Percentiles rank a stretch among this genome's conserved stretches.
phyloP scores from a whole-genome alignment of 2,888 invertebrate genomes.

The Hydrotaea diabolus region DNA sequence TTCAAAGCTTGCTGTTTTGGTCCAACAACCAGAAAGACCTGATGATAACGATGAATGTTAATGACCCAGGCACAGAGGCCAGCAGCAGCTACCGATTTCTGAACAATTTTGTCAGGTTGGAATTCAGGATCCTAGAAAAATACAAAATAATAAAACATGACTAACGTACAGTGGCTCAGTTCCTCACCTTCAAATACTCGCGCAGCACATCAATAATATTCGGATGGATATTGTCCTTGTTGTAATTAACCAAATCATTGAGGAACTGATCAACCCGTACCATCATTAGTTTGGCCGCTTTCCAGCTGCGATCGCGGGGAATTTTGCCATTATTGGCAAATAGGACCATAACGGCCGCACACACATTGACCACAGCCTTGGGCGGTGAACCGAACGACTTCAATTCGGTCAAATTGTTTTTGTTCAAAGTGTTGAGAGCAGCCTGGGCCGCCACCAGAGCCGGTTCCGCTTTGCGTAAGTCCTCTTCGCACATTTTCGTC shows the following conservation, averaged over 20 bases:
- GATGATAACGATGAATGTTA: constrained; percentile 94
- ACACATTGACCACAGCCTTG: constrained; percentile 92
- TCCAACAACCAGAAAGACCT: constrained; percentile 95
- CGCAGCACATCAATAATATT: constrained; percentile 90
- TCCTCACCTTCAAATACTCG: constrained; percentile 78
- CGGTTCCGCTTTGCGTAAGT: constrained; percentile 95
- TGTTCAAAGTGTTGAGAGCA: constrained; percentile 93
- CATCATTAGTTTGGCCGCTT: constrained; percentile 95
- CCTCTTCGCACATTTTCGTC: constrained; percentile 93
- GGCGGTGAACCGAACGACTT: constrained; percentile 98
- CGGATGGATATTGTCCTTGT: constrained; percentile 96
- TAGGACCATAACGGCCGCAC: constrained; percentile 93
- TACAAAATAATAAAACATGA: background rate
- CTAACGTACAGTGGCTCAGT: too few species aligned
- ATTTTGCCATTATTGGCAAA: constrained; percentile 91
- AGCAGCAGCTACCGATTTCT: constrained; percentile 95
- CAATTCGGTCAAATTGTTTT: constrained; percentile 95
- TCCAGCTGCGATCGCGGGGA: constrained; percentile 96
- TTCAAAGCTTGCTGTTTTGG: constrained; percentile 94
- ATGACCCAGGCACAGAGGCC: constrained; percentile 97
- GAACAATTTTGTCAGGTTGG: constrained; percentile 90
- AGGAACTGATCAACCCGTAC: constrained; percentile 94
- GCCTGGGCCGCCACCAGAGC: constrained; percentile 92
- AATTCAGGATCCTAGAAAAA: constrained; percentile 86
- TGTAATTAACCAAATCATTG: constrained; percentile 90